Evolutionary conservation across 2,113 vertebrate species (phyloP).

Genomic region (Paraplagusia blochii): DNA sequence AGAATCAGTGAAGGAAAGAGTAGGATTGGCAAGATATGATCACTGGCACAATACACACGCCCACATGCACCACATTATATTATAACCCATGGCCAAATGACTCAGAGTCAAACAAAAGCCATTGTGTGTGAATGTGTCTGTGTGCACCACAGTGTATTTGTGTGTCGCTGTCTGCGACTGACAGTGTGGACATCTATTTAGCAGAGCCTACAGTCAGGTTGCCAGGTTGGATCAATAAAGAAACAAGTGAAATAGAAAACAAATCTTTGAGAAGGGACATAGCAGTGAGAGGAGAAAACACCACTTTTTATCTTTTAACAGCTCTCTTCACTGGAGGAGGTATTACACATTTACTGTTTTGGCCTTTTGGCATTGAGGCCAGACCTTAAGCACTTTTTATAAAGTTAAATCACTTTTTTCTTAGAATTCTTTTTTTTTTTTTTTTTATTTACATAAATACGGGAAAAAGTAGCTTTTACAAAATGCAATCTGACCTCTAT

Average conservation of each 20-base stretch:
- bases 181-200: conserved; percentile 26
- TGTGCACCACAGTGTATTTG: neutral
- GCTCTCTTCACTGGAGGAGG: conserved; percentile 30
- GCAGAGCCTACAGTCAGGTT: conserved; percentile 17
- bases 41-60: conserved; percentile 27
- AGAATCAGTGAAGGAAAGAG: conserved; percentile 35
- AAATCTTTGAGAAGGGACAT: neutral
- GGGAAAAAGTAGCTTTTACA: too few species aligned
- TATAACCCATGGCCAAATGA: conserved; percentile 31
- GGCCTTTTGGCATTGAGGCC: conserved; percentile 15
- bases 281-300: conserved; percentile 23
- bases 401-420: conserved; percentile 1
- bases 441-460: too few species aligned
- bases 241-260: conserved; percentile 27
- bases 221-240: conserved; percentile 33
- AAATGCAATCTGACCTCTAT: too few species aligned
- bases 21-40: conserved; percentile 60
- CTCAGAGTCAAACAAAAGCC: conserved; percentile 13
- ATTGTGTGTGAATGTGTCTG: conserved; percentile 8
- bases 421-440: neutral
- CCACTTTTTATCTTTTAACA: conserved; percentile 33
- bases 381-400: conserved; percentile 1
- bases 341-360: conserved; percentile 21
- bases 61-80: conserved; percentile 11
- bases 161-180: conserved; percentile 22